These are phyloP conservation scores for Monoplex corrugatus DNA, from an alignment of 2,888 invertebrate genomes.

Conservation along the genomic window DNA sequence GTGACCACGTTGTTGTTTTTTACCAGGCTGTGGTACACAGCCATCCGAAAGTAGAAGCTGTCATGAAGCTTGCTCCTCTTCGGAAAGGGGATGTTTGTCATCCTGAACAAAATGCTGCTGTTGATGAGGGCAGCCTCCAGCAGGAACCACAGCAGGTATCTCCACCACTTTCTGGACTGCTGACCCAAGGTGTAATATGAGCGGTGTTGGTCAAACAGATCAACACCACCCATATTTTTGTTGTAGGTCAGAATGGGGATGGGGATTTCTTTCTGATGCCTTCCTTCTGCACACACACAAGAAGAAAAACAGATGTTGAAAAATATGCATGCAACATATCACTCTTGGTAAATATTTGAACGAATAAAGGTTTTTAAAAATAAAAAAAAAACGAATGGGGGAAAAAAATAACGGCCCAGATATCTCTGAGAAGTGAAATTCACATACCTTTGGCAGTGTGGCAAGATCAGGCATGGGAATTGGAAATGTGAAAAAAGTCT, in stretches of 20 bases:
- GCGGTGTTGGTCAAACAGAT: background rate
- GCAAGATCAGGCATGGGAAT: too few relatives aligned
- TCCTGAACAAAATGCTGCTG: conserved; percentile 35
- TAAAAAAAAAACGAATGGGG: too few relatives aligned
- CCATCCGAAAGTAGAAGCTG: background rate
- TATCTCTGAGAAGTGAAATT: too few relatives aligned
- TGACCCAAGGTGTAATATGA: background rate
- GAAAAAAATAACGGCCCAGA: too few relatives aligned
- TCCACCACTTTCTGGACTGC: background rate
- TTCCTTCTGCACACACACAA: too few relatives aligned
- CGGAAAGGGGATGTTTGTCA: background rate
- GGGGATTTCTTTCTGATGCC: too few relatives aligned
- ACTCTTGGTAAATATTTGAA: too few relatives aligned
- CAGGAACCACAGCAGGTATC: background rate
- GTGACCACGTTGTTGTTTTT: background rate
- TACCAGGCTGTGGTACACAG: background rate
- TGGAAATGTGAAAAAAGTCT: too few relatives aligned
- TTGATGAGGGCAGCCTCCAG: background rate
- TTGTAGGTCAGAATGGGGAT: background rate
- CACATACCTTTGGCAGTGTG: too few relatives aligned
- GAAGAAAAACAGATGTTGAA: too few relatives aligned
- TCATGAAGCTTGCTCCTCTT: background rate
- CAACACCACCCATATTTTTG: background rate
- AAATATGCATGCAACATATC: too few relatives aligned
- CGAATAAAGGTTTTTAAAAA: too few relatives aligned